Base-by-base conservation (phyloP, 2,888 invertebrate genomes). In the Timema podura region DNA sequence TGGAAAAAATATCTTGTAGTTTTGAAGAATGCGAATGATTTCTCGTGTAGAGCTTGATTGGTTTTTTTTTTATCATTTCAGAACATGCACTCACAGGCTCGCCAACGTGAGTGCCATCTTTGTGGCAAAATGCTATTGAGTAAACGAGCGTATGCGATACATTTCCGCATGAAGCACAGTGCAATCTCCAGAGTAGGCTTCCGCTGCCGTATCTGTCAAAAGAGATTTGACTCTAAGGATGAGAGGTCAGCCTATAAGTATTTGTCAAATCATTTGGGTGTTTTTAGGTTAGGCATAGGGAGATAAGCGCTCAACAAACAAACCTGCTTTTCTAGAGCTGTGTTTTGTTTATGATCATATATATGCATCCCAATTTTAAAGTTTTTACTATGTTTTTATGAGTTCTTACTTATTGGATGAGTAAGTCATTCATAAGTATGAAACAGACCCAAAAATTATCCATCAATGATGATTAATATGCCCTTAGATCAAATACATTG, bases 201-300 rank as follows among this genome's bases (percentile, higher is more conserved):
- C 77, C 82, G 82, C 75, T 85, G 85, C 75, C 83, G 83, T 68
- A 78, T 85, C 13, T 85, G 85, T 70, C 77, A 78, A 48, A 81
- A 81, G 45, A 75, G 80, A 44, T 79, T 85, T 74, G 81, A 82
- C 54, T 84, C 84, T 3, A 76, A 79, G 46, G 85, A 85, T 74
- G 85, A 85, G 76, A 82, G 85, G 85, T 85, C 66, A 44, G 64
- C 30, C 30, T 30, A 30, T 30, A 30, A 30, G 30, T 68, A 16
- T 46, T 15, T 66, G 8, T 64, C 46, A 64, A 2, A 51, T 51
- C 11, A 51, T 51, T 11, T 51, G 11, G n/a, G n/a, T 51, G 13
- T 13, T 13, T 11, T 13, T 51, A 51, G n/a, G 1, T 51, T 51
- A 51, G 30, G 3, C 30, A 30, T 30, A 30, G 30, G 30, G 30